Evolutionary conservation across 2,888 invertebrate genomes (phyloP), one percentile per base, ranked within the genome.

Genomic region (Andrena camellia): DNA sequence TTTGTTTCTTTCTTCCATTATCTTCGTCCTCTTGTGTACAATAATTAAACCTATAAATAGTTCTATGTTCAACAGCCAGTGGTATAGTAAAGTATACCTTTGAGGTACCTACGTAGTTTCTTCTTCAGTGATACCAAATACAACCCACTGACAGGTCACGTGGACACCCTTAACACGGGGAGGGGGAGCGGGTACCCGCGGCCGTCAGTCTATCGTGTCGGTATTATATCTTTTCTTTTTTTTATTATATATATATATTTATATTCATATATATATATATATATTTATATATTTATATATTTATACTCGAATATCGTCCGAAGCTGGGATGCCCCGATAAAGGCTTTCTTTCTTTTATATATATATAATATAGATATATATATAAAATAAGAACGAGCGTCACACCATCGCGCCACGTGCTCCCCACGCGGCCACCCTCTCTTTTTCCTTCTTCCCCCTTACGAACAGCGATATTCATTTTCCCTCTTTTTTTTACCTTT

Each of bases 51-150:
- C 93, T 94, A 94, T 93, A 90, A 92, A 92, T 93, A 93, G 92
- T 93, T 93, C 93, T 94, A 94, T 94, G 89, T 94, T 93, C 93
- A 94, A 94, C 94, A 94, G 94, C 94, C 94, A 94, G 93, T 94
- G 94, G 94, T 94, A 93, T 93, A 93, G 90, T 94, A 92, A 93
- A 92, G 92, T 94, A 94, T 94, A 94, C 94, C 94, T 93, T 93
- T 93, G 93, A 94, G 94, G 93, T 94, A 94, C 93, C 93, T 93
- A 93, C 93, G 93, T 94, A 93, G 92, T 93, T 92, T 93, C 88
- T 91, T 69, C 59, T 92, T 91, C 89, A 90, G 89, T 91, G 91
- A 92, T 92, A 92, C 92, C 92, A 92, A 92, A 92, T 92, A 92
- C 92, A 92, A 93, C 91, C 57, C 57, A 91, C 91, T 90, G 87